These are phyloP conservation scores for Euclidia mi DNA, from an alignment of 2,888 invertebrate species.

Conservation along the genomic window DNA sequence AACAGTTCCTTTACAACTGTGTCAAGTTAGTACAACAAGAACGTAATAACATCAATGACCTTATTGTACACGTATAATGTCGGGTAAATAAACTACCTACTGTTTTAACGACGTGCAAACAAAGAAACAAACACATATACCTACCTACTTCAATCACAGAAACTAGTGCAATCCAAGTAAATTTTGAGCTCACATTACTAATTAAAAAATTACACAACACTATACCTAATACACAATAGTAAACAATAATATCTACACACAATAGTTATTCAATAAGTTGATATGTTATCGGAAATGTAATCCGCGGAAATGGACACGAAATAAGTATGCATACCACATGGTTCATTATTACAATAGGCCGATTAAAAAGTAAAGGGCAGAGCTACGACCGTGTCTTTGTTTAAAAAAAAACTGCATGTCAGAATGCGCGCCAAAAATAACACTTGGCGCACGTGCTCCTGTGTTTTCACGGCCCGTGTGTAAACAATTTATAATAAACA, in stretches of 20 bases:
- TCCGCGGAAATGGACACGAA: background rate
- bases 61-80: conserved; percentile 28
- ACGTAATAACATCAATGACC: conserved; percentile 29
- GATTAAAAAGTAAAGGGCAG: conserved; percentile 5
- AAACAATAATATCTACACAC: background rate
- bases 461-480: conserved; percentile 19
- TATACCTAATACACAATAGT: background rate
- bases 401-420: conserved; percentile 68
- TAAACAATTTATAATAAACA: conserved; percentile 11
- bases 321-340: conserved; percentile 1
- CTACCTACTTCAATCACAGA: background rate
- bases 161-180: conserved; percentile 17
- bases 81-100: conserved; percentile 15
- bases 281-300: too few relatives aligned
- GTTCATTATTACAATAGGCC: background rate
- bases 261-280: too few relatives aligned
- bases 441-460: conserved; percentile 58
- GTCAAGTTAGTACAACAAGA: conserved; percentile 32
- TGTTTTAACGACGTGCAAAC: conserved; percentile 19
- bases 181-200: conserved; percentile 9
- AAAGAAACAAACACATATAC: conserved; percentile 26
- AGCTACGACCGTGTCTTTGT: conserved; percentile 35
- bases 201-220: conserved; percentile 4
- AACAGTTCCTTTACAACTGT: conserved; percentile 15
- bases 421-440: conserved; percentile 78